Evolutionary conservation across 2,888 invertebrate genomes (phyloP).

Genomic region (Phalera bucephala): DNA sequence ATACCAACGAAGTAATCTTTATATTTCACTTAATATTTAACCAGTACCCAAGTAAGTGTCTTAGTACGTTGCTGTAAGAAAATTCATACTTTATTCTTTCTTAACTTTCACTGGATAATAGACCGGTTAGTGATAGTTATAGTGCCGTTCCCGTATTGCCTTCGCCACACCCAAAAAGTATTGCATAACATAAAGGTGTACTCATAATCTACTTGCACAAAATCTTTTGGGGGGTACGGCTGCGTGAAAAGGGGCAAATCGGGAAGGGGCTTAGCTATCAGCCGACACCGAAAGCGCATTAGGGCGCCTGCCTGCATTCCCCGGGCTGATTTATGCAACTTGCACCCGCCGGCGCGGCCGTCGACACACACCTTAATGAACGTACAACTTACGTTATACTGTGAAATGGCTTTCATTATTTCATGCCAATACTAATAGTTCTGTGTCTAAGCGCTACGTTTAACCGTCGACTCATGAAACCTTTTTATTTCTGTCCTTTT

Average conservation of each 20-base stretch:
- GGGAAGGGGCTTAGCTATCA: conserved; percentile 61
- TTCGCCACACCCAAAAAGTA: too few species aligned
- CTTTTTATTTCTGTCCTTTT: not conserved
- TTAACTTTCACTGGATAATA: too few species aligned
- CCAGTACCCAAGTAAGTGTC: too few species aligned
- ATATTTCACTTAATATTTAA: too few species aligned
- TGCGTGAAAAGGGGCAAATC: conserved; percentile 12
- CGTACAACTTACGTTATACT: conserved; percentile 72
- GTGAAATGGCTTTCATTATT: conserved; percentile 73
- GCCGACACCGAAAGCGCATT: conserved; percentile 79
- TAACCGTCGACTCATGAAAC: conserved; percentile 27
- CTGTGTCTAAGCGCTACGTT: conserved; percentile 44
- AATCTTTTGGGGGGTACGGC: not conserved
- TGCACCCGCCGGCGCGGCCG: conserved; percentile 64
- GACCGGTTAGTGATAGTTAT: too few species aligned
- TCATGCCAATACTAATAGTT: conserved; percentile 70
- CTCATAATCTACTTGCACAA: not conserved
- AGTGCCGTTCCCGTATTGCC: too few species aligned
- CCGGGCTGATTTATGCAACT: conserved; percentile 77
- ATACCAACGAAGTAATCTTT: too few species aligned
- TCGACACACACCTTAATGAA: conserved; percentile 75
- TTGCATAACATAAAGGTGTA: too few species aligned
- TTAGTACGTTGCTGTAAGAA: too few species aligned
- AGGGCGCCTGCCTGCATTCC: conserved; percentile 72
- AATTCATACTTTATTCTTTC: too few species aligned